Conservation (phyloP, 2,888 invertebrate species). For the Alsophila aescularia region DNA sequence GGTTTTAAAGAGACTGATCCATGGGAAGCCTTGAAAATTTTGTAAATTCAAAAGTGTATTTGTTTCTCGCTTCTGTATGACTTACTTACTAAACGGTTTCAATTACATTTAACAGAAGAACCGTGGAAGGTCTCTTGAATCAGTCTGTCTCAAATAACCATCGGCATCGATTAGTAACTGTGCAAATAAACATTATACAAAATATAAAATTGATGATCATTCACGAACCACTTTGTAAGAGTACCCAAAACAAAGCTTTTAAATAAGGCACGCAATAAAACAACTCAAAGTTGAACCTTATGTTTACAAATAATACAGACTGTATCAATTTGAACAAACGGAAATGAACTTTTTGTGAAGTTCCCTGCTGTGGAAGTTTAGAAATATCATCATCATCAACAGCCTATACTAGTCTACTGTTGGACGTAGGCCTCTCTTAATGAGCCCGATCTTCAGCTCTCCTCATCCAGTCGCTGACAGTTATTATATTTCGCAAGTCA, state of each 20-base stretch:
- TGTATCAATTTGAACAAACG: not conserved
- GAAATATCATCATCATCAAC: too few species aligned
- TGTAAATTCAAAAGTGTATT: too few species aligned
- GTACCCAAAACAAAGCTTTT: constrained; percentile 14
- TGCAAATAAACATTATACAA: constrained; percentile 10
- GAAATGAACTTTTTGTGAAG: not conserved
- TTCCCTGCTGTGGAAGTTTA: too few species aligned
- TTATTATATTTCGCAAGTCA: too few species aligned
- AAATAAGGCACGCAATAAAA: constrained; percentile 9
- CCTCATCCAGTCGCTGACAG: too few species aligned
- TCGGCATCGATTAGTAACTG: not conserved
- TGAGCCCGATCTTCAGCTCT: too few species aligned
- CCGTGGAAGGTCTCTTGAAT: not conserved
- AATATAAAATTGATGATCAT: constrained; percentile 10
- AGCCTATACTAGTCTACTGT: too few species aligned
- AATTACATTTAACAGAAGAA: too few species aligned
- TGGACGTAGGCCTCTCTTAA: too few species aligned
- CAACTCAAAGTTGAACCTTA: constrained; percentile 5
- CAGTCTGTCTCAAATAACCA: not conserved
- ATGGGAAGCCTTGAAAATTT: not conserved
- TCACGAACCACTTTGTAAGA: constrained; percentile 4
- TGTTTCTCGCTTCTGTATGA: too few species aligned
- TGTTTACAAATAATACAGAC: not conserved
- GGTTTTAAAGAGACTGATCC: constrained; percentile 8
- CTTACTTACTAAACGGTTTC: not conserved